Evolutionary conservation across 2,797 vertebrate species (phyloP), one percentile per base, ranked within the genome.

Genomic region (Labeo calbasu): DNA sequence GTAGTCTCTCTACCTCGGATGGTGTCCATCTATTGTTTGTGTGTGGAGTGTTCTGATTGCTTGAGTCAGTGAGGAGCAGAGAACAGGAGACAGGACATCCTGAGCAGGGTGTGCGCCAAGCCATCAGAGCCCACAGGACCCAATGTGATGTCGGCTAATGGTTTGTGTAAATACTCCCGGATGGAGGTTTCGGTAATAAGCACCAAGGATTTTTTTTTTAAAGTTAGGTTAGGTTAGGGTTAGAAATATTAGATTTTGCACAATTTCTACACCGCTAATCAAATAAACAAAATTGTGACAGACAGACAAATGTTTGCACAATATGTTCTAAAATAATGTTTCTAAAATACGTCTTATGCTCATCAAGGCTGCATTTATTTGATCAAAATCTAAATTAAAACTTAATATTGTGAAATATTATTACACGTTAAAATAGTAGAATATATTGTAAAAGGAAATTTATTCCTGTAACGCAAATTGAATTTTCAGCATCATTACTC

Each of bases 61-160:
- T 81, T 72, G 11, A 63, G 82, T 85, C 63, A 63, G 70, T 69
- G 70, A 81, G 61, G 83, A 85, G 83, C 81, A 61, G 70, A 81
- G 83, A 83, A 65, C 77, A 84, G 84, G 84, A 82, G 87, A 86
- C 81, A 88, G 89, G 88, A 89, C 81, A 89, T 91, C 89, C 89
- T 90, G 86, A 36, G 55, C 32, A 78, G 84, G 84, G 75, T 81
- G 79, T 78, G 57, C n/a, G 77, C 82, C 87, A 89, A 80, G 65
- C 17, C 15, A n/a, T 65, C 51, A 66, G 36, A 53, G 50, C 43
- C 28, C 78, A 77, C 17, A 82, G 48, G 81, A 81, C 17, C 65
- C 28, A 14, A 1, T 23, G 65, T 2, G 69, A 53, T 80, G 66
- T 61, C 55, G 36, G 28, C 43, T 50, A 32, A 59, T 51, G 32